Evolutionary conservation across 2,113 vertebrate species (phyloP).

Genomic region (Corydoras sp.): DNA sequence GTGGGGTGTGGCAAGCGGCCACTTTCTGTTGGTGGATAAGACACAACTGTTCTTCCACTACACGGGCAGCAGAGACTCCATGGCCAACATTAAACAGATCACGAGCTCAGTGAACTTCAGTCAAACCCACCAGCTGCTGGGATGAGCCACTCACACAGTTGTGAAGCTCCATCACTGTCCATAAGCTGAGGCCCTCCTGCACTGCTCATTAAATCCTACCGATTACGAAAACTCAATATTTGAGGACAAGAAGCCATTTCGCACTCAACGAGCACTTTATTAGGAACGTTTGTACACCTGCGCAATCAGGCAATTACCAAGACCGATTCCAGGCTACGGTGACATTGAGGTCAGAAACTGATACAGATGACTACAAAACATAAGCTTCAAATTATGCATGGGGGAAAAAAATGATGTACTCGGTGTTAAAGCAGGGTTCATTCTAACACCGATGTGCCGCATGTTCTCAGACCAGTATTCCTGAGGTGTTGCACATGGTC

Average conservation of each 20-base stretch:
- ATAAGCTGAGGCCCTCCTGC: not conserved
- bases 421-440: too few species aligned
- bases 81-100: conserved; percentile 28
- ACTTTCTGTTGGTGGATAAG: not conserved
- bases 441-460: too few species aligned
- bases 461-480: too few species aligned
- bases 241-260: not conserved
- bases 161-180: not conserved
- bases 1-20: conserved; percentile 22
- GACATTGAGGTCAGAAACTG: too few species aligned
- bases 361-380: too few species aligned
- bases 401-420: too few species aligned
- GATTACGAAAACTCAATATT: not conserved
- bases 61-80: not conserved
- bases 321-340: too few species aligned
- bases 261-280: too few species aligned
- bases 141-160: not conserved
- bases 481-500: too few species aligned
- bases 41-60: not conserved
- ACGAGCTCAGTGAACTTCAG: not conserved
- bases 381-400: too few species aligned
- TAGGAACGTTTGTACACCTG: too few species aligned
- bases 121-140: conserved; percentile 3
- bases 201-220: not conserved
- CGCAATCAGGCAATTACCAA: too few species aligned